These are phyloP conservation scores for Ophion ellenae DNA, from an alignment of 2,888 invertebrate genomes.

Conservation along the genomic window DNA sequence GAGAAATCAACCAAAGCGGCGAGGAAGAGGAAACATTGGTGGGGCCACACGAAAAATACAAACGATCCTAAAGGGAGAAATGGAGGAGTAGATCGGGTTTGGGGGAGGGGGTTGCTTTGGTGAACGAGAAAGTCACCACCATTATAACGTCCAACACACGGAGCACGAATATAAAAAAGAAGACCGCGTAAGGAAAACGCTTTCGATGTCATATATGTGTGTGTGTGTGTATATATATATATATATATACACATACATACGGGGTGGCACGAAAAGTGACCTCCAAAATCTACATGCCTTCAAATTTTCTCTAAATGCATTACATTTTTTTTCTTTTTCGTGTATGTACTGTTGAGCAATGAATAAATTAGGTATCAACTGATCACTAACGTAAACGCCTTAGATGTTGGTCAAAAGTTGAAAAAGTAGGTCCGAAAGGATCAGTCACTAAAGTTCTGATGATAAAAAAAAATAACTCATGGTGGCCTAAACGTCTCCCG, in stretches of 20 bases:
- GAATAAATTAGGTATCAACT: too few species aligned
- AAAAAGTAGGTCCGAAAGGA: too few species aligned
- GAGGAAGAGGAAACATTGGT: not conserved
- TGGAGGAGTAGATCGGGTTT: conserved; percentile 2
- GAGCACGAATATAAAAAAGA: conserved; percentile 52
- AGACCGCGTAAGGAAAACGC: conserved; percentile 52
- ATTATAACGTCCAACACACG: conserved; percentile 4
- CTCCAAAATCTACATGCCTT: too few species aligned
- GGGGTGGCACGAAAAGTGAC: too few species aligned
- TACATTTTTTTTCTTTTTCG: too few species aligned
- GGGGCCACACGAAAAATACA: not conserved
- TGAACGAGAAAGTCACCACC: conserved; percentile 47
- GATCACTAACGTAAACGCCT: too few species aligned
- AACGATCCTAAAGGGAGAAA: not conserved
- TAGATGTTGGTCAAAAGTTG: too few species aligned
- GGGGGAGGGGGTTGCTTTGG: conserved; percentile 12
- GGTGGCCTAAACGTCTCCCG: too few species aligned
- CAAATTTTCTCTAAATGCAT: too few species aligned
- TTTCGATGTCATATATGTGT: not conserved
- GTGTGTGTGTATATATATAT: not conserved
- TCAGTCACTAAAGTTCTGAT: too few species aligned
- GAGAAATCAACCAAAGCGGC: not conserved
- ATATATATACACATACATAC: not conserved
- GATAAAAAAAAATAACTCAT: too few species aligned
- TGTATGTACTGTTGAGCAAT: too few species aligned